Evolutionary conservation across 2,888 invertebrate species (phyloP), one percentile per base, ranked within the genome.

Genomic region (Pseudococcus longispinus): DNA sequence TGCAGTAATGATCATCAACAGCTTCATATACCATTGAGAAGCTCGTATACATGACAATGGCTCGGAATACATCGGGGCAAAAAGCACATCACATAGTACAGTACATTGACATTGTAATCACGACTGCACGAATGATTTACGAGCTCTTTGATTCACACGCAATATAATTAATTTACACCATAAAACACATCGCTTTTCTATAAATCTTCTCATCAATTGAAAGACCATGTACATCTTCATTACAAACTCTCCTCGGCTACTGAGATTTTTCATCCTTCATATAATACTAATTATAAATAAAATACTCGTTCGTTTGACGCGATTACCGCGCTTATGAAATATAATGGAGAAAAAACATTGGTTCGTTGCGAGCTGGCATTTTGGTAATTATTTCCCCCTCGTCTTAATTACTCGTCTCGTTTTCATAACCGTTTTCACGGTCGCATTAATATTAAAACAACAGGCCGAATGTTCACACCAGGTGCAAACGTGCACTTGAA

Each of bases 111-210:
- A 80, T 80, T 80, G 77, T 42, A 42, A 80, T 80, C 77, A 80
- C 77, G 77, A 80, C 32, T 42, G 20, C 77, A 20, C 77, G 77
- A 80, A 80, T 80, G 77, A 80, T 80, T 80, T 42, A 80, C 77
- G 77, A 80, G 77, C 77, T 80, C 42, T 42, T 80, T 80, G 42
- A 80, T 80, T 80, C 77, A 80, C 77, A 80, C 77, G 77, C 77
- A 42, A 80, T 80, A 80, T 80, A 80, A 80, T 80, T 80, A 80
- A 80, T 80, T 80, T 80, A 80, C 77, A 80, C 37, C 77, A 42
- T 80, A 80, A 80, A 80, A 80, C 77, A 80, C 77, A 80, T 80
- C 77, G 77, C 77, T 80, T 80, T 42, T 23, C 77, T 20, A 80
- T 80, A 80, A 80, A 80, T 80, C 77, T 80, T 42, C 20, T 80